Evolutionary conservation across 1,140 invertebrate genomes (phyloP).

Genomic region (Drosophila mauritiana): DNA sequence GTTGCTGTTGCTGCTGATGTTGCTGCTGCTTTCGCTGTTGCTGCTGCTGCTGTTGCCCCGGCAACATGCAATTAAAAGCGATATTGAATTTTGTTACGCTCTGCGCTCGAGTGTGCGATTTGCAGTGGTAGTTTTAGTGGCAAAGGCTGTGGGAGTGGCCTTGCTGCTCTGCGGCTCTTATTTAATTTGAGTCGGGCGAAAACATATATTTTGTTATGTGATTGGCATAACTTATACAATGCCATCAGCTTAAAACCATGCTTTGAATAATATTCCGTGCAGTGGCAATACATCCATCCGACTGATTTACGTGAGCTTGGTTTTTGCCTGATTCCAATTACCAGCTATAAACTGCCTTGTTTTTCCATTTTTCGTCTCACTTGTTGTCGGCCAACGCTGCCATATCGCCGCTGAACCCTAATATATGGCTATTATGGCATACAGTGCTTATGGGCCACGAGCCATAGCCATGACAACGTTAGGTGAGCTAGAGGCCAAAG

Average conservation of each 20-base stretch:
- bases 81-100: conserved; percentile 82
- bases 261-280: conserved; percentile 18
- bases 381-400: conserved; percentile 51
- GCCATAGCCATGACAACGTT: conserved; percentile 28
- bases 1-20: conserved; percentile 23
- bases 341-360: conserved; percentile 28
- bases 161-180: conserved; percentile 57
- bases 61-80: conserved; percentile 82
- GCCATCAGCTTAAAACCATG: conserved; percentile 25
- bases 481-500: conserved; percentile 9
- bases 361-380: conserved; percentile 36
- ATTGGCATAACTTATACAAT: conserved; percentile 78
- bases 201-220: conserved; percentile 76
- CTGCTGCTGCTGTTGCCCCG: conserved; percentile 65
- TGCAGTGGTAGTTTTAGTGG: conserved; percentile 50
- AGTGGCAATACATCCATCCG: neutral
- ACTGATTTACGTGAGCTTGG: conserved; percentile 11
- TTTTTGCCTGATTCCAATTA: conserved; percentile 53
- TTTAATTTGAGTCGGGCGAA: conserved; percentile 75
- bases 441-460: conserved; percentile 50
- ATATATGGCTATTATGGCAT: conserved; percentile 77
- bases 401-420: conserved; percentile 73
- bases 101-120: conserved; percentile 73
- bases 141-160: conserved; percentile 14
- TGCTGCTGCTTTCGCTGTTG: conserved; percentile 50